A percentile compares a stretch with the other conserved stretches of the same genome.
phyloP scores from a whole-genome alignment of 2,797 vertebrate genomes.

The Melanotaenia nigrans region DNA sequence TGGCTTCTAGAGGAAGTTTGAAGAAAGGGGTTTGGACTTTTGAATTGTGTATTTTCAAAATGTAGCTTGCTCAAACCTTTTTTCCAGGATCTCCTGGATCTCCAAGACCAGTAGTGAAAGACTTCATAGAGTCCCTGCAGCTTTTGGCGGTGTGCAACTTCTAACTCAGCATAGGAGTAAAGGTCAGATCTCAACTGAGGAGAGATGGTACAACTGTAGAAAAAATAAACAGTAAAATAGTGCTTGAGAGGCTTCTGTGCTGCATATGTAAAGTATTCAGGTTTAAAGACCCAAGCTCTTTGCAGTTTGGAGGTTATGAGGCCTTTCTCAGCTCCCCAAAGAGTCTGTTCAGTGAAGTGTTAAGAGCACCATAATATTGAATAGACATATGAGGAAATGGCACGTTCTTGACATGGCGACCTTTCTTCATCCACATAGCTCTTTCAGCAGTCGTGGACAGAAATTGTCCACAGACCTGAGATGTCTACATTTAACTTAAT shows the following conservation, averaged over 20 bases:
- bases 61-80: too few species aligned
- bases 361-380: slow-evolving; percentile 35
- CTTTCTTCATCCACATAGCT: slow-evolving; percentile 35
- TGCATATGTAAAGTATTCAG: slow-evolving; percentile 37
- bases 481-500: slow-evolving; percentile 8
- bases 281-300: slow-evolving; percentile 38
- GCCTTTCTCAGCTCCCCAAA: slow-evolving; percentile 52
- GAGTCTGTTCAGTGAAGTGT: slow-evolving; percentile 50
- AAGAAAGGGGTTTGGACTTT: too few species aligned
- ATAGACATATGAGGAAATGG: slow-evolving; percentile 41
- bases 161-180: slow-evolving; percentile 54
- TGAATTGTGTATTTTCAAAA: too few species aligned
- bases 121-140: slow-evolving; percentile 53
- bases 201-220: slow-evolving; percentile 52
- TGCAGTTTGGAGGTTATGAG: slow-evolving; percentile 44
- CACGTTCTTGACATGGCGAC: slow-evolving; percentile 56
- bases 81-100: too few species aligned
- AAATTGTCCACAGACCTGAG: slow-evolving; percentile 36
- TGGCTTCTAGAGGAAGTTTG: too few species aligned
- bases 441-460: slow-evolving; percentile 30
- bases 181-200: slow-evolving; percentile 72
- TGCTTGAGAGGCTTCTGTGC: slow-evolving; percentile 47
- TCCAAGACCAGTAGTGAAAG: slow-evolving; percentile 41
- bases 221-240: slow-evolving; percentile 73
- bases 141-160: slow-evolving; percentile 53